Evolutionary conservation across 2,888 invertebrate species (phyloP).

Genomic region (Drosophila recens): DNA sequence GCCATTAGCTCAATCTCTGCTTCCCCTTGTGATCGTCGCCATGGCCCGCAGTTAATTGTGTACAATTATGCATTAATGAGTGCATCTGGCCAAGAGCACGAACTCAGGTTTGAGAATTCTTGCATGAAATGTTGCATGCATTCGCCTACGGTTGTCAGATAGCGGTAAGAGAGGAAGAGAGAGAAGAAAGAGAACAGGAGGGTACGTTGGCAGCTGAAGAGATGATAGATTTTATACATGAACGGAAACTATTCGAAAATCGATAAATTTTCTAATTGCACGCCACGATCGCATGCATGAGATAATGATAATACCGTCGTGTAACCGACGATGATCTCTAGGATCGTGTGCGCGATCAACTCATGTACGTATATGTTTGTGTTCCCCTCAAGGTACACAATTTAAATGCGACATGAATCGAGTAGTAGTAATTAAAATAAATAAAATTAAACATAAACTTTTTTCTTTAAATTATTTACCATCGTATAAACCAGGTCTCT

Average conservation of each 20-base stretch:
- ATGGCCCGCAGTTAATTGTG: constrained; percentile 69
- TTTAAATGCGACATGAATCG: not conserved
- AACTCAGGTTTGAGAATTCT: constrained; percentile 74
- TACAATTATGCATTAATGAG: constrained; percentile 82
- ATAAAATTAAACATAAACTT: not conserved
- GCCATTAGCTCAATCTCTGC: constrained; percentile 55
- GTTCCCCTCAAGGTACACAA: not conserved
- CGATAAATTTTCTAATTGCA: constrained; percentile 79
- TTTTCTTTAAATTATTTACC: not conserved
- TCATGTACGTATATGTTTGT: constrained; percentile 7
- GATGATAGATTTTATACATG: constrained; percentile 57
- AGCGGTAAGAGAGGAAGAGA: not conserved
- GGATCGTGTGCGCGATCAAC: constrained; percentile 10
- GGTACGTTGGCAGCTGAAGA: not conserved
- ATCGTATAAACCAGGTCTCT: not conserved
- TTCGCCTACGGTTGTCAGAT: constrained; percentile 6
- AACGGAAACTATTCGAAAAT: constrained; percentile 67
- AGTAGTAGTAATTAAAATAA: not conserved
- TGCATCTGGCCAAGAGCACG: constrained; percentile 78
- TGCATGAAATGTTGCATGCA: constrained; percentile 75
- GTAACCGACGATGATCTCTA: constrained; percentile 35
- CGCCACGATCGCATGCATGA: constrained; percentile 68
- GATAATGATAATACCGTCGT: constrained; percentile 41
- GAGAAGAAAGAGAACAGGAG: not conserved
- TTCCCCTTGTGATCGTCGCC: constrained; percentile 4